phyloP scores from a whole-genome alignment of 2,797 vertebrate species.

The Capromys pilorides region DNA sequence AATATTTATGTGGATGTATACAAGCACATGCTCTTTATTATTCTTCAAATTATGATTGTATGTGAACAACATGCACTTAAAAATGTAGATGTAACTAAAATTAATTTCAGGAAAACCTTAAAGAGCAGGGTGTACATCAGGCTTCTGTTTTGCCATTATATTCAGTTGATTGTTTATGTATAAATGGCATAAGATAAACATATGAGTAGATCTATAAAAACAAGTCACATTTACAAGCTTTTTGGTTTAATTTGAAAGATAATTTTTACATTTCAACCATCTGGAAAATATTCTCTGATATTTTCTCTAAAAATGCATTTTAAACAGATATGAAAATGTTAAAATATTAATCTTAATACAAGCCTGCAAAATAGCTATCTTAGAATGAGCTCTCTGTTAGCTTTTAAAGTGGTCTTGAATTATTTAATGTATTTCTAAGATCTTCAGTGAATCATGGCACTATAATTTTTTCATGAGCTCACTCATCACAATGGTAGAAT shows the following conservation, averaged over 20 bases:
- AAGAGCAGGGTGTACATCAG: neutral
- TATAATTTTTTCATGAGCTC: slow-evolving; percentile 74
- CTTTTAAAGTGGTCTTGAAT: slow-evolving; percentile 74
- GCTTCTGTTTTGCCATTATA: neutral
- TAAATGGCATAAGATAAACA: slow-evolving; percentile 1
- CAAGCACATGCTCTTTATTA: neutral
- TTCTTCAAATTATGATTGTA: slow-evolving; percentile 6
- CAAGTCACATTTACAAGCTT: neutral
- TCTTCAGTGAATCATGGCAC: slow-evolving; percentile 65
- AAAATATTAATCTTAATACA: slow-evolving; percentile 76
- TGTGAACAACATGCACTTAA: neutral
- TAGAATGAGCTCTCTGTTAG: slow-evolving; percentile 67
- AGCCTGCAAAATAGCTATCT: slow-evolving; percentile 60
- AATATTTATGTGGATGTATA: neutral
- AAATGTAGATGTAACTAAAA: neutral
- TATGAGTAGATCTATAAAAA: neutral
- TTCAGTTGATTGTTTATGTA: neutral
- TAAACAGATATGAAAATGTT: slow-evolving; percentile 63
- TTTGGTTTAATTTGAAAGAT: slow-evolving; percentile 61
- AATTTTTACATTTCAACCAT: slow-evolving; percentile 57
- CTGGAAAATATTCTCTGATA: slow-evolving; percentile 6
- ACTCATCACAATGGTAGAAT: slow-evolving; percentile 42
- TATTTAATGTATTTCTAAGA: slow-evolving; percentile 74
- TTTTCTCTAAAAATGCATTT: slow-evolving; percentile 65
- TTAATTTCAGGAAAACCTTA: neutral